Evolutionary conservation across 1,140 invertebrate genomes (phyloP).

Genomic region (Ephestia elutella): DNA sequence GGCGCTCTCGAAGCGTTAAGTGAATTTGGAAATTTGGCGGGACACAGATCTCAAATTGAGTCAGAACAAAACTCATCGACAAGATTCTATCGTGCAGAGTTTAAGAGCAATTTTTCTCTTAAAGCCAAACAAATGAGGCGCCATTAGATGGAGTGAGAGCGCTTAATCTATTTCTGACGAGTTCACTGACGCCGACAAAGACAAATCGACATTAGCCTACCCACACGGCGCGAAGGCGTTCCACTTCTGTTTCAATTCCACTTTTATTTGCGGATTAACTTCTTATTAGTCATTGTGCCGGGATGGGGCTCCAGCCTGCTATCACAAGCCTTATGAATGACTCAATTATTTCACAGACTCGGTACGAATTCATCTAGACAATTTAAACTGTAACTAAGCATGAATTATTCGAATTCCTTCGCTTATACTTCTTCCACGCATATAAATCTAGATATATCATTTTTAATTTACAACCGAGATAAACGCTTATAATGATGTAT

Average conservation of each 20-base stretch:
- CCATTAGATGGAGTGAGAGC: constrained; percentile 73
- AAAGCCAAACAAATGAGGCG: constrained; percentile 73
- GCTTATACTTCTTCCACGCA: constrained; percentile 23
- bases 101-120: constrained; percentile 72
- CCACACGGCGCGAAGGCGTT: constrained; percentile 69
- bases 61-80: constrained; percentile 66
- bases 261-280: constrained; percentile 75
- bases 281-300: constrained; percentile 72
- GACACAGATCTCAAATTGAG: constrained; percentile 46
- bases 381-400: constrained; percentile 39
- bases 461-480: constrained; percentile 13
- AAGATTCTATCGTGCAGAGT: constrained; percentile 65
- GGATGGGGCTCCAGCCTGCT: constrained; percentile 49
- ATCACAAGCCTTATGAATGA: constrained; percentile 71
- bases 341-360: constrained; percentile 69
- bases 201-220: constrained; percentile 73
- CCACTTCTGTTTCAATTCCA: constrained; percentile 73
- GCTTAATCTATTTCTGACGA: constrained; percentile 75
- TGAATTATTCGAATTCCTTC: constrained; percentile 45
- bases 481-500: constrained; percentile 16
- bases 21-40: constrained; percentile 48
- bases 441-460: neutral
- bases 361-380: constrained; percentile 49
- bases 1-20: constrained; percentile 47
- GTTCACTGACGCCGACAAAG: constrained; percentile 73